Evolutionary conservation across 2,888 invertebrate species (phyloP), one percentile per base, ranked within the genome.

Genomic region (Microctonus brassicae): DNA sequence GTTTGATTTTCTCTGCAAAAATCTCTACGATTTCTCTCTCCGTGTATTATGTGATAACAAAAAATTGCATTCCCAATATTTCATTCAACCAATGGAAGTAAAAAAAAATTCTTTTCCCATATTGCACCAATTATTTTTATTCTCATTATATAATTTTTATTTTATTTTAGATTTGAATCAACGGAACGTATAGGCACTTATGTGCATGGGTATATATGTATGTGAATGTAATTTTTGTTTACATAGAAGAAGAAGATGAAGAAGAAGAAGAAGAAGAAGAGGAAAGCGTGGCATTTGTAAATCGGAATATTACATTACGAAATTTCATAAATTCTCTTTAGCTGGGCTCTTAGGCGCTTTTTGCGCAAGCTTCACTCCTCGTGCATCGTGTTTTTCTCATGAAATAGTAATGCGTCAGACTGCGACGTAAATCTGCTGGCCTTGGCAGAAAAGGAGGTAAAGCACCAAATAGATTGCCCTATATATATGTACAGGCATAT

Each of bases 261-360:
- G 34, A 20, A 20, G 11, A 60, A 36, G 60, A 20, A 20, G 11
- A 60, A 36, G 60, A 20, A 20, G 63, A 55, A 63, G 73, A 76
- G 69, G 63, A 69, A 65, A 75, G 64, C 71, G 60, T 72, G 75
- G 75, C 76, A 80, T 76, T 81, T 83, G 78, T 77, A 80, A 87
- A 84, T 85, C 82, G 76, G 85, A 85, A 85, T 85, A 87, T 85
- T 85, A 81, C 83, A 86, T 87, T 85, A 84, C 78, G 76, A 85
- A 85, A 86, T 86, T 87, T 86, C 84, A 87, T 86, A 85, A 86
- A 87, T 87, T 87, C 87, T 78, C 86, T 87, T 87, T 87, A 84
- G 81, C 73, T 66, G 73, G 77, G 80, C 83, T 84, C 83, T 84
- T 83, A 83, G 82, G 80, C 78, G 80, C 78, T 78, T 79, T 77